Percentiles rank a stretch among this genome's conserved stretches.
phyloP scores from a whole-genome alignment of 2,888 invertebrate genomes.

The Carabus problematicus region DNA sequence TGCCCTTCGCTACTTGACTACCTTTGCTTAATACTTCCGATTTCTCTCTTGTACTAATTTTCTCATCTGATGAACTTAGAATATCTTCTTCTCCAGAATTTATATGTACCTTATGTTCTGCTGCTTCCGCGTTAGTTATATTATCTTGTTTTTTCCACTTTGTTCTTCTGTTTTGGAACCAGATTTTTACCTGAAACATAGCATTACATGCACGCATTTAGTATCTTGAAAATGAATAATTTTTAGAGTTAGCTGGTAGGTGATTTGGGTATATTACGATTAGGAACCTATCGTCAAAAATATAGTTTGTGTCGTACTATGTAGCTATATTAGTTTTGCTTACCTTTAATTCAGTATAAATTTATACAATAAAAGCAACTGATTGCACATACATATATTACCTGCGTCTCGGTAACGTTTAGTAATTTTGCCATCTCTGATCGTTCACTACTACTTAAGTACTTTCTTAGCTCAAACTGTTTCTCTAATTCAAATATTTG shows the following conservation, averaged over 20 bases:
- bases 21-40: no score
- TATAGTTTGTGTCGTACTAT: no score
- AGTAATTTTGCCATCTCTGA: conserved; percentile 94
- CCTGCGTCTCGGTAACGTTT: conserved; percentile 97
- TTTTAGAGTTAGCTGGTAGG: no score
- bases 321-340: no score
- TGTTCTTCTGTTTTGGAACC: conserved; percentile 87
- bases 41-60: no score
- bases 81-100: conserved; percentile 31
- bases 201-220: no score
- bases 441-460: conserved; percentile 91
- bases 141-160: conserved; percentile 94
- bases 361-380: no score
- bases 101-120: conserved; percentile 74
- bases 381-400: conserved; percentile 57
- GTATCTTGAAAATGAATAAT: no score
- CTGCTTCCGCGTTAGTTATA: conserved; percentile 86
- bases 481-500: conserved; percentile 97
- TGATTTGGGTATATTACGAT: no score
- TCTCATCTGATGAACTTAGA: not conserved
- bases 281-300: no score
- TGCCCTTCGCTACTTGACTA: no score
- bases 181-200: conserved; percentile 79
- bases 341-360: no score
- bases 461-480: conserved; percentile 95